These are phyloP conservation scores for Penaeus monodon DNA, from an alignment of 2,888 invertebrate genomes.

Conservation along the genomic window DNA sequence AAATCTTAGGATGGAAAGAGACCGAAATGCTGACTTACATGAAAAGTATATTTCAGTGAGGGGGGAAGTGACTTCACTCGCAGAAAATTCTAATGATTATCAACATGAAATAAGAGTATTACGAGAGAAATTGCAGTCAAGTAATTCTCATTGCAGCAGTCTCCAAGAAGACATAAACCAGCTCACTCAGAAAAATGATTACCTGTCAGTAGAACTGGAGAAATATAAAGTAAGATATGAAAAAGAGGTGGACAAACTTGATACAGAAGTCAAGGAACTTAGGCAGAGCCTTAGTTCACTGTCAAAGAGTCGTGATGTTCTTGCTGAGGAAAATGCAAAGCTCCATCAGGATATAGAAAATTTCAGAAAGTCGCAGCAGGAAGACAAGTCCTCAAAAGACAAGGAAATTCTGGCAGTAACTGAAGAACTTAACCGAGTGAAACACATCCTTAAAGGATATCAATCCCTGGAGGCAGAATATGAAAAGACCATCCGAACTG, in stretches of 20 bases:
- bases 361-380: constrained; percentile 17
- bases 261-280: constrained; percentile 37
- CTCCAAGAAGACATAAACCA: constrained; percentile 37
- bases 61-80: constrained; percentile 42
- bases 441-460: constrained; percentile 35
- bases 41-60: constrained; percentile 49
- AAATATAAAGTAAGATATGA: constrained; percentile 33
- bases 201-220: constrained; percentile 37
- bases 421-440: constrained; percentile 44
- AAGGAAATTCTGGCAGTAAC: constrained; percentile 35
- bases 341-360: constrained; percentile 40
- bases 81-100: constrained; percentile 47
- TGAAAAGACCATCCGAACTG: constrained; percentile 49
- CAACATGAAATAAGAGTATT: constrained; percentile 47
- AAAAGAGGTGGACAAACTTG: constrained; percentile 43
- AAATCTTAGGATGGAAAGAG: constrained; percentile 49
- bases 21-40: constrained; percentile 52
- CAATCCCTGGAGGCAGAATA: constrained; percentile 56
- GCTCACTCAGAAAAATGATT: constrained; percentile 33
- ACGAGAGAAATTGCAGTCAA: constrained; percentile 35
- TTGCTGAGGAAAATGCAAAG: constrained; percentile 42
- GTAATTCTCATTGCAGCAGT: constrained; percentile 25
- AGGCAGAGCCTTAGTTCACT: constrained; percentile 20
- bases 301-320: constrained; percentile 36
- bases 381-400: constrained; percentile 42